These are phyloP conservation scores for Catalaphyllia jardinei DNA, from an alignment of 64 coral and sea anemone genomes.

Conservation along the genomic window DNA sequence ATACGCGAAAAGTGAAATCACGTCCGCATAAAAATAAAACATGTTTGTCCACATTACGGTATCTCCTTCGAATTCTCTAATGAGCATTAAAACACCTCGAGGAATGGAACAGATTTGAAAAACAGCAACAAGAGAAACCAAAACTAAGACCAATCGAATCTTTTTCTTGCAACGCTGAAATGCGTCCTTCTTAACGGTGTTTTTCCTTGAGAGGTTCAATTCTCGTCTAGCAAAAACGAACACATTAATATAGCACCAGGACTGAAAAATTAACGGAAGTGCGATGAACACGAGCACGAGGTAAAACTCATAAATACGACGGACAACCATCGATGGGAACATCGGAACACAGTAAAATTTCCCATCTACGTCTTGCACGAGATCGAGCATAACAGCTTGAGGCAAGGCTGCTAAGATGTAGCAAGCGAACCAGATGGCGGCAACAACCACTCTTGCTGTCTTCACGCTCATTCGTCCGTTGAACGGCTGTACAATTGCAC, in stretches of 20 bases:
- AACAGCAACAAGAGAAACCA: slow-evolving; percentile 71
- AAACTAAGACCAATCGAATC: slow-evolving; percentile 70
- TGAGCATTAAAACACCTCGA: slow-evolving; percentile 72
- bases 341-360: slow-evolving; percentile 17
- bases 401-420: slow-evolving; percentile 68
- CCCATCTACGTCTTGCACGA: background rate
- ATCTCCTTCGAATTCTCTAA: slow-evolving; percentile 53
- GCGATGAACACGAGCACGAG: slow-evolving; percentile 61
- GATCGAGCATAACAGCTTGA: slow-evolving; percentile 40
- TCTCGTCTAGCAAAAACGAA: slow-evolving; percentile 46
- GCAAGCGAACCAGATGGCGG: slow-evolving; percentile 58
- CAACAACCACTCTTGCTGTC: slow-evolving; percentile 58
- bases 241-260: slow-evolving; percentile 66
- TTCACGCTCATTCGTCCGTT: slow-evolving; percentile 51
- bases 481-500: slow-evolving; percentile 83
- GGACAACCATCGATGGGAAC: slow-evolving; percentile 35
- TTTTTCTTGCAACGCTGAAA: slow-evolving; percentile 22
- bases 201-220: slow-evolving; percentile 33
- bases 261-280: slow-evolving; percentile 59
- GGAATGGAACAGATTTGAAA: slow-evolving; percentile 85
- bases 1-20: slow-evolving; percentile 66
- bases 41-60: background rate
- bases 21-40: slow-evolving; percentile 54
- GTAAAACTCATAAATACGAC: slow-evolving; percentile 64
- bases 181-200: slow-evolving; percentile 1